phyloP scores from a whole-genome alignment of 2,888 invertebrate species.

The Blera fallax region DNA sequence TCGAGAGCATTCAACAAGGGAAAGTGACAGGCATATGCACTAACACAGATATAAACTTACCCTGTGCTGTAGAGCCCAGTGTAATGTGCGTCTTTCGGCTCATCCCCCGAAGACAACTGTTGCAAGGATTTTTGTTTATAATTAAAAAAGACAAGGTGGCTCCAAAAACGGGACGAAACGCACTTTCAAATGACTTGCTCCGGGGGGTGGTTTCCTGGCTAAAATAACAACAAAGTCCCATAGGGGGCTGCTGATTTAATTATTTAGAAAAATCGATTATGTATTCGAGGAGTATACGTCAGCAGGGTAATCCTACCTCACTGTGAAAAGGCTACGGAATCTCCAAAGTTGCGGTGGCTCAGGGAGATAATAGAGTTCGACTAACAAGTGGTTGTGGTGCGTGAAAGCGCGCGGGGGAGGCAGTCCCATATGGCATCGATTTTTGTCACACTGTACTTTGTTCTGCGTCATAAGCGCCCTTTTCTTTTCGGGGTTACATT shows the following conservation, averaged over 20 bases:
- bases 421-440: constrained; percentile 57
- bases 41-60: not conserved
- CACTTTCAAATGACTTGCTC: constrained; percentile 2
- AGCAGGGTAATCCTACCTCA: constrained; percentile 51
- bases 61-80: not conserved
- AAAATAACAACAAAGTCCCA: not conserved
- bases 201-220: not conserved
- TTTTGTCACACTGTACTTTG: constrained; percentile 14
- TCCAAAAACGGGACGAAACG: constrained; percentile 4
- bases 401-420: constrained; percentile 4
- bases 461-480: constrained; percentile 26
- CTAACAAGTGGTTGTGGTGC: constrained; percentile 66
- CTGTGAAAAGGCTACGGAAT: constrained; percentile 12
- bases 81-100: constrained; percentile 3
- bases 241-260: not conserved
- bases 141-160: constrained; percentile 35
- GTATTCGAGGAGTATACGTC: constrained; percentile 15
- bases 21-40: constrained; percentile 32
- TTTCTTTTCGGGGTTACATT: not conserved
- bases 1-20: constrained; percentile 1
- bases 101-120: constrained; percentile 51
- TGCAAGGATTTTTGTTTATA: constrained; percentile 61
- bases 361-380: constrained; percentile 14
- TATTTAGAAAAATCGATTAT: constrained; percentile 59
- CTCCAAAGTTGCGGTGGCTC: constrained; percentile 43